phyloP scores from a whole-genome alignment of 2,888 invertebrate genomes.

The Bruchidius siliquastri region DNA sequence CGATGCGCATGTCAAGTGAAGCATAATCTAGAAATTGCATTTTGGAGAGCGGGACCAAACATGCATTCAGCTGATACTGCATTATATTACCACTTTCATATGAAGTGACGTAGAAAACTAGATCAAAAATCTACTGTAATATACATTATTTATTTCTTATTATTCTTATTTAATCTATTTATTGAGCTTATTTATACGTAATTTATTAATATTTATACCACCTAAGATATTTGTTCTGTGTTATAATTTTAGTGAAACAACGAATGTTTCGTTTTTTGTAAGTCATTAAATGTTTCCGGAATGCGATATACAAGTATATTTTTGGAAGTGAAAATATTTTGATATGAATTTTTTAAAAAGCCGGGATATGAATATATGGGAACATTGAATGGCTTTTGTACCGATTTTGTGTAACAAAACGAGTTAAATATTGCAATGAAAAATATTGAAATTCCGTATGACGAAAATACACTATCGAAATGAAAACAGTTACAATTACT shows the following conservation, averaged over 20 bases:
- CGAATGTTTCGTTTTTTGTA: constrained; percentile 4
- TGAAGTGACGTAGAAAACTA: not conserved
- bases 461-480: too few species aligned
- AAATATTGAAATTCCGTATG: too few species aligned
- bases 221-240: not conserved
- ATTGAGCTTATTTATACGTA: constrained; percentile 12
- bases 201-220: not conserved
- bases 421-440: not conserved
- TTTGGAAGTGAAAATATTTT: constrained; percentile 18
- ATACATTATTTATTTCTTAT: constrained; percentile 12
- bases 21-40: too few species aligned
- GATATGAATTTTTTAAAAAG: constrained; percentile 9
- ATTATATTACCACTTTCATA: not conserved
- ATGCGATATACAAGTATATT: constrained; percentile 16
- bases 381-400: not conserved
- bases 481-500: too few species aligned
- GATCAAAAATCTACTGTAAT: not conserved
- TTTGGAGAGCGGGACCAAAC: too few species aligned
- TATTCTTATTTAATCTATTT: constrained; percentile 5
- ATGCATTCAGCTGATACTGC: not conserved
- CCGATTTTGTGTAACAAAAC: not conserved
- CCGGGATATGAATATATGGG: not conserved
- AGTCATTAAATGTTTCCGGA: constrained; percentile 20
- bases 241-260: not conserved
- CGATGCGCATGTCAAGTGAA: too few species aligned